phyloP scores from a whole-genome alignment of 1,140 invertebrate species.

The Drosophila ironensis region DNA sequence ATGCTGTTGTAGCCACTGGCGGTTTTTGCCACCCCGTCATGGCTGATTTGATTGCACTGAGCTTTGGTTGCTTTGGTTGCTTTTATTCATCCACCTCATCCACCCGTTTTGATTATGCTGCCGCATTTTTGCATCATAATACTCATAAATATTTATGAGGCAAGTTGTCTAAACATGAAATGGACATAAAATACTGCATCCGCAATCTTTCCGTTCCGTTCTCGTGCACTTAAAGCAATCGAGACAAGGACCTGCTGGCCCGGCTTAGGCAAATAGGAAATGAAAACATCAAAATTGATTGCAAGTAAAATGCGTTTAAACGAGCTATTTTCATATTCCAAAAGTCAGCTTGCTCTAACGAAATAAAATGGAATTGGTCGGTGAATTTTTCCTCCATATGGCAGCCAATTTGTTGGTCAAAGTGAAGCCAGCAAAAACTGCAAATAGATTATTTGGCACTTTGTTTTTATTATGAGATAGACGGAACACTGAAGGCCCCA shows the following conservation, averaged over 20 bases:
- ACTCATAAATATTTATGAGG: slow-evolving; percentile 71
- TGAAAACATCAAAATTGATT: slow-evolving; percentile 40
- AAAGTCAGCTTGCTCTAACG: slow-evolving; percentile 4
- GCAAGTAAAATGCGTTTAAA: slow-evolving; percentile 29
- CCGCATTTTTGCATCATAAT: slow-evolving; percentile 58
- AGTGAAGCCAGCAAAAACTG: slow-evolving; percentile 15
- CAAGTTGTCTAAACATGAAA: slow-evolving; percentile 28
- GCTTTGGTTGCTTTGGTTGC: slow-evolving; percentile 12
- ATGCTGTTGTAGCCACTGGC: slow-evolving; percentile 2
- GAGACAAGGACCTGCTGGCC: too few relatives aligned
- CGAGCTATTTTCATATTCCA: slow-evolving; percentile 14
- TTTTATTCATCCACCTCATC: not conserved
- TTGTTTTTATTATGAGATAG: slow-evolving; percentile 12
- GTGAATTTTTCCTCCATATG: slow-evolving; percentile 6
- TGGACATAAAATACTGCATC: slow-evolving; percentile 12
- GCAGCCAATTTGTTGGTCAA: slow-evolving; percentile 1
- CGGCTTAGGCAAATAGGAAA: not conserved
- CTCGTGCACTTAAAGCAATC: slow-evolving; percentile 19
- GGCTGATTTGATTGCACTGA: slow-evolving; percentile 65
- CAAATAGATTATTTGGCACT: slow-evolving; percentile 24
- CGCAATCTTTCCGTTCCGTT: not conserved
- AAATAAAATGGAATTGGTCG: slow-evolving; percentile 16
- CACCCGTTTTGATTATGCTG: slow-evolving; percentile 41
- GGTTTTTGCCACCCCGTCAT: slow-evolving; percentile 12
- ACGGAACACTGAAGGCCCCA: not conserved